A percentile compares a stretch with the other conserved stretches of the same genome.
Evolutionary conservation across 2,113 vertebrate genomes (phyloP).

Genomic region (Bufo bufo): DNA sequence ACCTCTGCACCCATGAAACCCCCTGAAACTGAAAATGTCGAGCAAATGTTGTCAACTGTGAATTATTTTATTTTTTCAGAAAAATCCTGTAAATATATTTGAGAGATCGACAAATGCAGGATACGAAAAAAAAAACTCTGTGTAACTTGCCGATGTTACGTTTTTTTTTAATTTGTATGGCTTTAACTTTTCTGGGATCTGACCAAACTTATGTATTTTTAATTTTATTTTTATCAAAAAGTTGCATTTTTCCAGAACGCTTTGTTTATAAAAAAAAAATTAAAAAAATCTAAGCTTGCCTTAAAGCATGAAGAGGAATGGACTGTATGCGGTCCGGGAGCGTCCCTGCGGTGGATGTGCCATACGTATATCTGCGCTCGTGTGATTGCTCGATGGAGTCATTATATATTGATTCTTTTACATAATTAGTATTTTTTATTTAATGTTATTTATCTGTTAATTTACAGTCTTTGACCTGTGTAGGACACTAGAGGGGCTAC

Average conservation of each 20-base stretch:
- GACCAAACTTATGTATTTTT: not conserved
- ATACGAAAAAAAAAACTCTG: not conserved
- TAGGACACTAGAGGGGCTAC: not conserved
- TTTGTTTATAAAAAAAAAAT: not conserved
- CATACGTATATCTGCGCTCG: not conserved
- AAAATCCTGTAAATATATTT: constrained; percentile 22
- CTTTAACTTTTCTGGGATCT: not conserved
- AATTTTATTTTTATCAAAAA: not conserved
- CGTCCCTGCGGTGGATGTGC: not conserved
- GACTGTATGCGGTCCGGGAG: not conserved
- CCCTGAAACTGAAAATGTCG: not conserved
- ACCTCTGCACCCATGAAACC: not conserved
- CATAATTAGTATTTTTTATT: not conserved
- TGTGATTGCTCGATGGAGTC: not conserved
- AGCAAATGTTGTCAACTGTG: not conserved
- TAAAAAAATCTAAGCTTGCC: not conserved
- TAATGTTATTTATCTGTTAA: not conserved
- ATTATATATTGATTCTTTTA: not conserved
- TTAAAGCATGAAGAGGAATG: not conserved
- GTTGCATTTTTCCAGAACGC: not conserved
- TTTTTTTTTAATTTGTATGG: not conserved
- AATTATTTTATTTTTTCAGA: not conserved
- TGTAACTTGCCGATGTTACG: not conserved
- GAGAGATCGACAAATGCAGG: not conserved
- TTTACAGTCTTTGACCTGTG: not conserved